Percentiles rank a stretch among this genome's conserved stretches.
Evolutionary conservation across 2,888 invertebrate genomes (phyloP).

Genomic region (Meta bourneti): DNA sequence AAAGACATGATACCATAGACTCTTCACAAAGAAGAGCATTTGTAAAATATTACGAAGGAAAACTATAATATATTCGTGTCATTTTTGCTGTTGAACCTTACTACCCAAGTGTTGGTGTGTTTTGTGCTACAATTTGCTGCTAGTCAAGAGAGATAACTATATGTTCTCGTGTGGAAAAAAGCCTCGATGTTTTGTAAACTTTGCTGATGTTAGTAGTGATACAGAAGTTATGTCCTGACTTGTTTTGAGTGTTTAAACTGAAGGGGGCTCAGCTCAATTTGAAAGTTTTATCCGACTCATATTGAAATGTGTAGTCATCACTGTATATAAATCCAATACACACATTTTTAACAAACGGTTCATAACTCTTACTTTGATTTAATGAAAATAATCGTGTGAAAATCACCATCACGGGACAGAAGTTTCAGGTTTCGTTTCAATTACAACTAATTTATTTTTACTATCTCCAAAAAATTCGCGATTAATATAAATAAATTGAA

Average conservation of each 20-base stretch:
- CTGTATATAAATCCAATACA: too few species aligned
- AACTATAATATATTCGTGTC: neutral
- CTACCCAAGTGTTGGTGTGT: slow-evolving; percentile 57
- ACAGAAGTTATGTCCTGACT: slow-evolving; percentile 4
- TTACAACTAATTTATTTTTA: too few species aligned
- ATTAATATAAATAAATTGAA: too few species aligned
- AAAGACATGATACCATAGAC: neutral
- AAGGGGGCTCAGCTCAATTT: slow-evolving; percentile 22
- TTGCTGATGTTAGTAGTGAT: slow-evolving; percentile 55
- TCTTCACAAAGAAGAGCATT: neutral
- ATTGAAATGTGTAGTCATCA: too few species aligned
- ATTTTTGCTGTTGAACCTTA: slow-evolving; percentile 42
- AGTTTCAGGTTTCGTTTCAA: too few species aligned
- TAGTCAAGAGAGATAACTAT: slow-evolving; percentile 66
- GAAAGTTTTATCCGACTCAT: neutral
- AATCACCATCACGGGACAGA: too few species aligned
- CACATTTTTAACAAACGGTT: too few species aligned
- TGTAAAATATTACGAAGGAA: slow-evolving; percentile 6
- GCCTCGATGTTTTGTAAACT: slow-evolving; percentile 62
- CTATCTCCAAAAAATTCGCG: too few species aligned
- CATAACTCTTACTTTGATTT: too few species aligned
- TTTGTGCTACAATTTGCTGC: slow-evolving; percentile 63
- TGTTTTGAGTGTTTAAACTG: neutral
- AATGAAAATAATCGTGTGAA: too few species aligned
- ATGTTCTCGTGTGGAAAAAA: slow-evolving; percentile 30